These are phyloP conservation scores for Zaprionus camerounensis DNA, from an alignment of 1,140 invertebrate genomes.

Conservation along the genomic window DNA sequence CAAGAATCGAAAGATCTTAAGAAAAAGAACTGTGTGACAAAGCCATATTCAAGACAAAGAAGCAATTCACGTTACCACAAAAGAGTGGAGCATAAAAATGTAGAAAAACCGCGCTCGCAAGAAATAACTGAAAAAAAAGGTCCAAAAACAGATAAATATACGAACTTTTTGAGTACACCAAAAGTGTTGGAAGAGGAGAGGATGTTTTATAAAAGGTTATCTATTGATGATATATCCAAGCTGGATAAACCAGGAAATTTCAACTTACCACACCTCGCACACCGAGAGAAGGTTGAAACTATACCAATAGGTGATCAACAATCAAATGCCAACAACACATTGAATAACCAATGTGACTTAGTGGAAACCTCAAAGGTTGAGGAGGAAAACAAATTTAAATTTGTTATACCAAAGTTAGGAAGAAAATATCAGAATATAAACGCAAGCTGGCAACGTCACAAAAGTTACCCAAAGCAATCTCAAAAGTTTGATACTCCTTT, in stretches of 20 bases:
- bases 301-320: neutral
- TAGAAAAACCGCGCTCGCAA: neutral
- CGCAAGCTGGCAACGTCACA: neutral
- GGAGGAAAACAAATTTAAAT: neutral
- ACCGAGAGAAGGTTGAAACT: neutral
- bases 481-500: slow-evolving; percentile 4
- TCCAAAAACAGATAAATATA: neutral
- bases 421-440: neutral
- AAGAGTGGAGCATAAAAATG: neutral
- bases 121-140: neutral
- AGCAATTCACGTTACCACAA: neutral
- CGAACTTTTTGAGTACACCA: neutral
- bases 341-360: neutral
- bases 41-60: neutral
- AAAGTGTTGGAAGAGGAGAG: neutral
- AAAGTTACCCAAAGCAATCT: neutral
- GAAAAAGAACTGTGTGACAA: neutral
- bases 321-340: neutral
- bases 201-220: neutral
- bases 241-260: neutral
- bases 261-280: neutral
- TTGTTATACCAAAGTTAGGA: neutral
- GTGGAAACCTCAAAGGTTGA: neutral
- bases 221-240: neutral
- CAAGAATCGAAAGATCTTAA: neutral